Evolutionary conservation across 2,113 vertebrate species (phyloP).

Genomic region (Dromiciops gliroides): DNA sequence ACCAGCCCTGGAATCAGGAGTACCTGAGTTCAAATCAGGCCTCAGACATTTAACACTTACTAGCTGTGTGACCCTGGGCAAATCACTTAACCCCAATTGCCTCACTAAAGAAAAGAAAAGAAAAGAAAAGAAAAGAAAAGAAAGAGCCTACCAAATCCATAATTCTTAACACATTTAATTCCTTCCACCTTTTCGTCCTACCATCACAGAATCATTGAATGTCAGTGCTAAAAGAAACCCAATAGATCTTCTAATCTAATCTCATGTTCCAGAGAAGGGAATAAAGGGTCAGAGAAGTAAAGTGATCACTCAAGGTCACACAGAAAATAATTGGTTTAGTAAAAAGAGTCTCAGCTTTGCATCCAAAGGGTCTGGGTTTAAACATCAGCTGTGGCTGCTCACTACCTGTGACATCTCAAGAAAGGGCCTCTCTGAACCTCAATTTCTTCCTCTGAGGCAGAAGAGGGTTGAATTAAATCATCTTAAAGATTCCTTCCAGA

Average conservation of each 20-base stretch:
- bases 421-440: background rate
- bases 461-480: background rate
- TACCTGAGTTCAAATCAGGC: too few relatives aligned
- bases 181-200: background rate
- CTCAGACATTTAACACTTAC: too few relatives aligned
- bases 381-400: background rate
- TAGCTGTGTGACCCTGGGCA: too few relatives aligned
- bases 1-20: too few relatives aligned
- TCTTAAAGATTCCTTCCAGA: constrained; percentile 16
- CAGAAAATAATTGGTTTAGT: background rate
- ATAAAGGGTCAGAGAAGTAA: background rate
- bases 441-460: background rate
- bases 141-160: background rate
- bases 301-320: background rate
- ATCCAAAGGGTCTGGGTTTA: background rate
- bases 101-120: too few relatives aligned
- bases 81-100: too few relatives aligned
- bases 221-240: background rate
- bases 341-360: background rate
- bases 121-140: too few relatives aligned
- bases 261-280: background rate
- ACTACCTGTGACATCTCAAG: background rate
- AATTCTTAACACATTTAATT: background rate
- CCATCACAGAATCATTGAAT: background rate
- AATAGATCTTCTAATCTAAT: background rate